A percentile compares a stretch with the other conserved stretches of the same genome.
Conservation (phyloP, 2,113 vertebrate species). For the Lasiurus cinereus region DNA sequence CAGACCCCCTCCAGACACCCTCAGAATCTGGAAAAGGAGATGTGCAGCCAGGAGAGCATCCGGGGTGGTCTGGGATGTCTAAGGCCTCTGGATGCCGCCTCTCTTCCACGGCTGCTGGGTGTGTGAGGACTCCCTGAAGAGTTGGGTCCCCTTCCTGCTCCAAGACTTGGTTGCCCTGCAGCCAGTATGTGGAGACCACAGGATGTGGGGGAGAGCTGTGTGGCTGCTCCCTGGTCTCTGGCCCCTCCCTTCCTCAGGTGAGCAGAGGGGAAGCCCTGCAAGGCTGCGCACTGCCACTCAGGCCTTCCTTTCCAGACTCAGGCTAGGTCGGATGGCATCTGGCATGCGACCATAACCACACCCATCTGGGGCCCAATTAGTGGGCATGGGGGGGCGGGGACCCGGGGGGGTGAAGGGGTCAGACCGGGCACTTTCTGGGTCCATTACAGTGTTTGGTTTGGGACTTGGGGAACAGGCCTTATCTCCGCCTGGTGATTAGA, state of each 20-base stretch:
- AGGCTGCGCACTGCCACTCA: too few relatives aligned
- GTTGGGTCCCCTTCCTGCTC: background rate
- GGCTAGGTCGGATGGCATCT: background rate
- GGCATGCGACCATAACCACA: background rate
- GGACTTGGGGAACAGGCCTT: slow-evolving; percentile 47
- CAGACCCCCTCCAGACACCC: background rate
- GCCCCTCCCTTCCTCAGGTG: background rate
- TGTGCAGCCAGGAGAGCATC: background rate
- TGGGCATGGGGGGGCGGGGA: rapidly evolving
- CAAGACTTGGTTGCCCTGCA: background rate
- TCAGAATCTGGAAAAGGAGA: background rate
- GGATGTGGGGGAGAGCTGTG: background rate
- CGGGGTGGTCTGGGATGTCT: background rate
- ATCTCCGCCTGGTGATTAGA: slow-evolving; percentile 60
- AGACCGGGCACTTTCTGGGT: background rate
- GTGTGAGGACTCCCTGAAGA: background rate
- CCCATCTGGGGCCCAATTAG: background rate
- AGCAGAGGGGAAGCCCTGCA: background rate
- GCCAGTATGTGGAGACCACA: rapidly evolving
- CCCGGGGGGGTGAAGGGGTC: background rate
- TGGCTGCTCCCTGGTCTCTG: background rate
- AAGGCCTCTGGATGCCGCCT: background rate
- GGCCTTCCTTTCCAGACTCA: background rate
- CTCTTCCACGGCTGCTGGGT: background rate
- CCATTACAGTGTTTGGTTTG: slow-evolving; percentile 70